Evolutionary conservation across 2,113 vertebrate genomes (phyloP).

Genomic region (Hydrolagus affinis): DNA sequence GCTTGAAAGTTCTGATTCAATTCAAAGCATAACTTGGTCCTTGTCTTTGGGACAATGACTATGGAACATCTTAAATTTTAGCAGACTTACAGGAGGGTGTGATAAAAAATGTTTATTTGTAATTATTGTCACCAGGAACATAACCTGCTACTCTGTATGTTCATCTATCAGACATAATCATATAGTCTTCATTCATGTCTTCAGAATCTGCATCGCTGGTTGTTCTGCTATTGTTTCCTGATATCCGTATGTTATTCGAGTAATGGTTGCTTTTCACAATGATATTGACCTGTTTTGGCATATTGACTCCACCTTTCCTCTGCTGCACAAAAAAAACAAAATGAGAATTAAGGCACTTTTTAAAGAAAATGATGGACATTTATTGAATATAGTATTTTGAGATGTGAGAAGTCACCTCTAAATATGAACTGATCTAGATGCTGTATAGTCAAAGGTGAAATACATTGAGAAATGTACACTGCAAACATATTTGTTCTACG

Average conservation of each 20-base stretch:
- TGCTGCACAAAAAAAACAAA: not conserved
- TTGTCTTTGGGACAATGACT: too few species aligned
- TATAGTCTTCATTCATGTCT: not conserved
- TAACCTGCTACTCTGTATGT: not conserved
- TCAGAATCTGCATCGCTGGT: not conserved
- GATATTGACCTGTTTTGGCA: constrained; percentile 18
- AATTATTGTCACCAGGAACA: too few species aligned
- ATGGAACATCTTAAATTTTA: too few species aligned
- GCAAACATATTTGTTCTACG: not conserved
- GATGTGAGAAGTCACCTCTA: not conserved
- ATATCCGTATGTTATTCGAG: not conserved
- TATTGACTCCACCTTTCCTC: not conserved
- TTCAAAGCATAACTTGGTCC: too few species aligned
- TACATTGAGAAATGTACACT: not conserved
- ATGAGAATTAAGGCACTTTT: not conserved
- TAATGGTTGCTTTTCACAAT: not conserved
- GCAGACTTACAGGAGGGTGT: too few species aligned
- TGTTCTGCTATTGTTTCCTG: not conserved
- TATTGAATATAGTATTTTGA: not conserved
- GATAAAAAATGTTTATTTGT: too few species aligned
- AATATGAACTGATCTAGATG: not conserved
- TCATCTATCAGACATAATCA: not conserved
- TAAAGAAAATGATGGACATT: not conserved
- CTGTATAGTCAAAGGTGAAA: too few species aligned
- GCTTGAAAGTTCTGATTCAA: too few species aligned